A percentile compares a stretch with the other conserved stretches of the same genome.
Evolutionary conservation across 1,140 invertebrate genomes (phyloP).

Genomic region (Drosophila sproati): DNA sequence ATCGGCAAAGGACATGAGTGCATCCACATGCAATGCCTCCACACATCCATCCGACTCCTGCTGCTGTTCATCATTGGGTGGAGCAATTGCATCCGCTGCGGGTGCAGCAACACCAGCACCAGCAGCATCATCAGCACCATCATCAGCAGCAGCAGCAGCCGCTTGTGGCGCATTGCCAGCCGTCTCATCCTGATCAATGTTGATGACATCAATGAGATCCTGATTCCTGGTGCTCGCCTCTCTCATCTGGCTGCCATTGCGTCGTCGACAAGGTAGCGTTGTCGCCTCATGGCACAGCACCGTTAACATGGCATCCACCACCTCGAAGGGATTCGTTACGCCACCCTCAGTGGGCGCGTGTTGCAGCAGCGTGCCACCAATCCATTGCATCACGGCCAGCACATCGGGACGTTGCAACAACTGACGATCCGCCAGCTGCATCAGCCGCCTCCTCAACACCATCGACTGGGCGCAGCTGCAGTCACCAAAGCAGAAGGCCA

Average conservation of each 20-base stretch:
- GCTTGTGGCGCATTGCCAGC: slow-evolving; percentile 43
- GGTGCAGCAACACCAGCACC: slow-evolving; percentile 13
- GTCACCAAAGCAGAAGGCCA: slow-evolving; percentile 93
- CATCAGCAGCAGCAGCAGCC: slow-evolving; percentile 15
- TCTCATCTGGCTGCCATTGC: slow-evolving; percentile 41
- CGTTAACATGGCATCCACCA: slow-evolving; percentile 92
- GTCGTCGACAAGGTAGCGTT: slow-evolving; percentile 88
- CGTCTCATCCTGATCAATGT: slow-evolving; percentile 83
- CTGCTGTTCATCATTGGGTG: not conserved
- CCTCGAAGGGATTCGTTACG: slow-evolving; percentile 87
- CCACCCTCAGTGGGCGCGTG: slow-evolving; percentile 86
- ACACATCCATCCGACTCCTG: slow-evolving; percentile 66
- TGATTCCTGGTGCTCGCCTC: slow-evolving; percentile 48
- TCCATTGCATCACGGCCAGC: slow-evolving; percentile 85
- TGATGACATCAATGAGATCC: slow-evolving; percentile 80
- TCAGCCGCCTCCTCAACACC: slow-evolving; percentile 59
- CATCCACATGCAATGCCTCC: slow-evolving; percentile 88
- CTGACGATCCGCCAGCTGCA: slow-evolving; percentile 50
- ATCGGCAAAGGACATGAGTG: slow-evolving; percentile 90
- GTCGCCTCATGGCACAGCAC: slow-evolving; percentile 93
- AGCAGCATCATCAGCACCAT: no score
- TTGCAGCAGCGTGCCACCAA: slow-evolving; percentile 88
- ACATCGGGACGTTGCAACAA: slow-evolving; percentile 87
- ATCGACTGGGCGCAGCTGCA: slow-evolving; percentile 92
- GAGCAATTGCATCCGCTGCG: slow-evolving; percentile 4